phyloP scores from a whole-genome alignment of 1,140 invertebrate species.

The Zaprionus ornatus region DNA sequence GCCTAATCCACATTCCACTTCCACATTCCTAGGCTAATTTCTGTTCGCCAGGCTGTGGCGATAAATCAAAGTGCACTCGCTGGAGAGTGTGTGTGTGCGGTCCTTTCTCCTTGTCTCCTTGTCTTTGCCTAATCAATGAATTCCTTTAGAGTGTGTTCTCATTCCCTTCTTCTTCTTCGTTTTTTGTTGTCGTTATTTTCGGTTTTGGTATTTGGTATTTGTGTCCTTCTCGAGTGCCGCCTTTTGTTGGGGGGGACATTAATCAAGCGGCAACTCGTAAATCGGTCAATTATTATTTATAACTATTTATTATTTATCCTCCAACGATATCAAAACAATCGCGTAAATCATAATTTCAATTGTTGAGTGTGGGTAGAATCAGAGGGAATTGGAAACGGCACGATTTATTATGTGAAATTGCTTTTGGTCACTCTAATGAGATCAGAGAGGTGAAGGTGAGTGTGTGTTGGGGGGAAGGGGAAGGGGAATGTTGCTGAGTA shows the following conservation, averaged over 20 bases:
- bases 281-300: slow-evolving; percentile 57
- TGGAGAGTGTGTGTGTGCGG: slow-evolving; percentile 49
- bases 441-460: neutral
- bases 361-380: slow-evolving; percentile 50
- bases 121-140: slow-evolving; percentile 68
- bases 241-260: slow-evolving; percentile 51
- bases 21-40: slow-evolving; percentile 68
- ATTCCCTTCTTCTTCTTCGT: slow-evolving; percentile 9
- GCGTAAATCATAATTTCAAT: slow-evolving; percentile 72
- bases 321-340: slow-evolving; percentile 62
- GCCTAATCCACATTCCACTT: slow-evolving; percentile 10
- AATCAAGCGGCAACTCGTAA: slow-evolving; percentile 58
- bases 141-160: slow-evolving; percentile 17
- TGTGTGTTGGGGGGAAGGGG: neutral
- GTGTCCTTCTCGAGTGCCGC: slow-evolving; percentile 3
- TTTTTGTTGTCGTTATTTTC: neutral
- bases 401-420: slow-evolving; percentile 31
- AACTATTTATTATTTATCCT: slow-evolving; percentile 47
- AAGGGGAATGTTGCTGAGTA: neutral
- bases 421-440: slow-evolving; percentile 20
- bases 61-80: slow-evolving; percentile 68
- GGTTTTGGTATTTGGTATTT: slow-evolving; percentile 38
- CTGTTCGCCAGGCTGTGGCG: slow-evolving; percentile 25
- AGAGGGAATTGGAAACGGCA: slow-evolving; percentile 4
- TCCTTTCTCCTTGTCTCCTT: slow-evolving; percentile 22